Evolutionary conservation across 2,888 invertebrate genomes (phyloP).

Genomic region (Aradus depressus): DNA sequence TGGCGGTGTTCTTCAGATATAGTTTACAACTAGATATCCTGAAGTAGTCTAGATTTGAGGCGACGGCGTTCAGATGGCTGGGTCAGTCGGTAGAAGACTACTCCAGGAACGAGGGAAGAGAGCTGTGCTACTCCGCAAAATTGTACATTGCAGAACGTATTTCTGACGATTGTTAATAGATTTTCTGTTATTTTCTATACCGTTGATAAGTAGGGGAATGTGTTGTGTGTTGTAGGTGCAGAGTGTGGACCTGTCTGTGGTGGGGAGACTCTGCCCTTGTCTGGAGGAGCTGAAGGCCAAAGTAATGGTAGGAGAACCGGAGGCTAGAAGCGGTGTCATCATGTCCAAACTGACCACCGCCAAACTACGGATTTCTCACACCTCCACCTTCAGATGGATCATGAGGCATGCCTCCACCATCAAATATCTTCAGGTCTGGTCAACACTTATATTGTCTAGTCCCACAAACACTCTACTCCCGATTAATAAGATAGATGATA

Average conservation of each 20-base stretch:
- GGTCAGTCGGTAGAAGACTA: no score
- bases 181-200: background rate
- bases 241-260: constrained; percentile 28
- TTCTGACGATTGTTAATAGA: background rate
- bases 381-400: constrained; percentile 25
- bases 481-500: no score
- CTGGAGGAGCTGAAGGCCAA: constrained; percentile 31
- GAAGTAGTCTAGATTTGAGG: no score
- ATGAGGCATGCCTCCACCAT: constrained; percentile 25
- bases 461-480: no score
- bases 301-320: constrained; percentile 16
- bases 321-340: background rate
- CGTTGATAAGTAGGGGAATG: background rate
- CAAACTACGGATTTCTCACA: constrained; percentile 19
- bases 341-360: constrained; percentile 20
- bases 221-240: constrained; percentile 25
- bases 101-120: no score
- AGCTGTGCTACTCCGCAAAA: no score
- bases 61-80: no score
- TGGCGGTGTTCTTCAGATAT: no score
- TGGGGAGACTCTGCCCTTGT: constrained; percentile 30
- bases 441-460: no score
- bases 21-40: no score
- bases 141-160: no score
- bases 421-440: constrained; percentile 22